Percentiles rank a stretch among this genome's conserved stretches.
These are phyloP conservation scores for Hirtodrosophila alboralis DNA, from an alignment of 2,888 invertebrate species.

Conservation along the genomic window DNA sequence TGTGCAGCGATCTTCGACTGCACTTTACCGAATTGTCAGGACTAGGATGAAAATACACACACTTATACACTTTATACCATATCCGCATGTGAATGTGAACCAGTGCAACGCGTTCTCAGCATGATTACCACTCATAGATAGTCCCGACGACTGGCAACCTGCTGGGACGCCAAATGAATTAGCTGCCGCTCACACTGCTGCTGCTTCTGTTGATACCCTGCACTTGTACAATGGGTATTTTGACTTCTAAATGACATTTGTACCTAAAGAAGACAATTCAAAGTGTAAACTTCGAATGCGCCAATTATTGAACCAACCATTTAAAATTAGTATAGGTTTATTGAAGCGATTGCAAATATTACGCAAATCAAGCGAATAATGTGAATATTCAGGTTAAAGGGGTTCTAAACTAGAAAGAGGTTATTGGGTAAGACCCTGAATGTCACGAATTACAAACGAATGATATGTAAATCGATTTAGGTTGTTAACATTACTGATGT, in stretches of 20 bases:
- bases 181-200: slow-evolving; percentile 62
- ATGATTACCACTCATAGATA: slow-evolving; percentile 82
- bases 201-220: slow-evolving; percentile 39
- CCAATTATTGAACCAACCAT: no score
- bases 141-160: slow-evolving; percentile 62
- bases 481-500: no score
- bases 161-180: slow-evolving; percentile 80
- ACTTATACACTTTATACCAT: slow-evolving; percentile 2
- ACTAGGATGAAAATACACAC: slow-evolving; percentile 32
- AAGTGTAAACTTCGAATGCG: no score
- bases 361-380: no score
- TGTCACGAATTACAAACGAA: no score
- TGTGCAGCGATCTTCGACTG: slow-evolving; percentile 42
- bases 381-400: no score
- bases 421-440: no score
- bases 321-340: no score
- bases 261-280: no score
- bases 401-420: no score
- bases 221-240: slow-evolving; percentile 16
- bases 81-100: slow-evolving; percentile 52
- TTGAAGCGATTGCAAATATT: no score
- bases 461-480: no score
- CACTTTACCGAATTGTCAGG: slow-evolving; percentile 62
- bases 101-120: slow-evolving; percentile 68
- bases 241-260: slow-evolving; percentile 21